These are phyloP conservation scores for Triplophysa bombifrons DNA, from an alignment of 2,797 vertebrate species.

Conservation along the genomic window DNA sequence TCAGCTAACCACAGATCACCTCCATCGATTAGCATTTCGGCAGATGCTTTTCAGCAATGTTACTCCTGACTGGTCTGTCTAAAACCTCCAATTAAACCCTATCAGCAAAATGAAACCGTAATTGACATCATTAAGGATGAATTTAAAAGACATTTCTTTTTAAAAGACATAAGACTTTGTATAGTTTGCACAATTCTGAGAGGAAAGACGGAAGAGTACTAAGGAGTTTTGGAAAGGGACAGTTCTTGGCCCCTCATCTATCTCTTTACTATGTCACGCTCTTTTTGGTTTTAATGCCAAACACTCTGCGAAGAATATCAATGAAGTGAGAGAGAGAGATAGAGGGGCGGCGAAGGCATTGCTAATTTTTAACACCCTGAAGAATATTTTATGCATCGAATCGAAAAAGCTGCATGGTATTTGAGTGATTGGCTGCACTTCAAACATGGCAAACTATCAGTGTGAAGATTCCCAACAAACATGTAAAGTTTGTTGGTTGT, in stretches of 20 bases:
- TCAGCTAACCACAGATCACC: conserved; percentile 36
- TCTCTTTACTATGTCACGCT: conserved; percentile 42
- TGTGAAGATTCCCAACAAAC: conserved; percentile 14
- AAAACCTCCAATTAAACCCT: neutral
- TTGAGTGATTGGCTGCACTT: conserved; percentile 77
- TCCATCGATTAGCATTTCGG: conserved; percentile 17
- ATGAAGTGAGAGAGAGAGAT: conserved; percentile 37
- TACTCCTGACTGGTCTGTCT: neutral
- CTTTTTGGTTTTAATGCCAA: conserved; percentile 49
- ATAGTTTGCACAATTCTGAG: conserved; percentile 2
- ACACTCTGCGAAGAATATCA: conserved; percentile 49
- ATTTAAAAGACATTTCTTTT: too few species aligned
- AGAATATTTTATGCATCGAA: conserved; percentile 42
- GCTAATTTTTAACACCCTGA: conserved; percentile 25
- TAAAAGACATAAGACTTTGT: too few species aligned
- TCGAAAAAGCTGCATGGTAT: conserved; percentile 69
- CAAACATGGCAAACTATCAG: conserved; percentile 62
- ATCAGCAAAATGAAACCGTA: neutral
- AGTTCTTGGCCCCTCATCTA: conserved; percentile 39
- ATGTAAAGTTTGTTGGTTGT: neutral
- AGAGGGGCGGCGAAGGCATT: conserved; percentile 17
- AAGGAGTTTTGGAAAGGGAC: conserved; percentile 12
- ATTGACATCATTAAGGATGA: neutral
- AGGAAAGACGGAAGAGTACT: conserved; percentile 1
- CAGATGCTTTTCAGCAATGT: conserved; percentile 33